phyloP scores from a whole-genome alignment of 2,888 invertebrate species.

The Protonemura montana region DNA sequence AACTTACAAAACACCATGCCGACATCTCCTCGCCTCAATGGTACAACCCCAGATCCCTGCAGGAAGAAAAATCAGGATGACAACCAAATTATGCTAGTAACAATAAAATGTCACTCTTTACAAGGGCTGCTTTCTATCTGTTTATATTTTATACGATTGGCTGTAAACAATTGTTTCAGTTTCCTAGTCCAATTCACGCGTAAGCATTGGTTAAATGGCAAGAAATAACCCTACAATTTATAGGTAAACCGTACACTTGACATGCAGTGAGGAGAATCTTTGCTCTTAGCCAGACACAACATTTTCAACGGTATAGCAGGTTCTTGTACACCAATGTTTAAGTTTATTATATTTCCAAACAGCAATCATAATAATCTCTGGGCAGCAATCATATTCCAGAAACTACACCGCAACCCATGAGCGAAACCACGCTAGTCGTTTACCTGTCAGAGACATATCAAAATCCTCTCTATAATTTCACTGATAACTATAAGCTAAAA shows the following conservation, averaged over 20 bases:
- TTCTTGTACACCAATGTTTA: neutral
- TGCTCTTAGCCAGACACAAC: neutral
- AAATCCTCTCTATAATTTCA: constrained; percentile 45
- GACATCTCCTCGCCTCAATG: neutral
- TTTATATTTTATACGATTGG: too few relatives aligned
- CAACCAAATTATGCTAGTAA: too few relatives aligned
- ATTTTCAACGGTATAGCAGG: neutral
- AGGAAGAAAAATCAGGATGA: neutral
- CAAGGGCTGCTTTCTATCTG: too few relatives aligned
- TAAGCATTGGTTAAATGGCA: too few relatives aligned
- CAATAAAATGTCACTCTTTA: too few relatives aligned
- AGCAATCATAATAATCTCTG: constrained; percentile 29
- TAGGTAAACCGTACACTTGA: neutral
- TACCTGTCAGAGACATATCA: constrained; percentile 46
- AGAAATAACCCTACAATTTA: too few relatives aligned
- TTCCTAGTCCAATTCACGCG: too few relatives aligned
- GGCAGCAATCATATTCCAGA: constrained; percentile 22
- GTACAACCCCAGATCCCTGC: constrained; percentile 13
- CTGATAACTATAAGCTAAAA: constrained; percentile 36
- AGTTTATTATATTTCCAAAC: neutral
- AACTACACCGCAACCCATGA: neutral
- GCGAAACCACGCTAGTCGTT: constrained; percentile 33
- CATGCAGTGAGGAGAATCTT: neutral
- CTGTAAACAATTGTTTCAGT: too few relatives aligned
- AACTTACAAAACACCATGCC: constrained; percentile 36